phyloP scores from a whole-genome alignment of 2,888 invertebrate genomes.

The Scaptomyza caliginosa region DNA sequence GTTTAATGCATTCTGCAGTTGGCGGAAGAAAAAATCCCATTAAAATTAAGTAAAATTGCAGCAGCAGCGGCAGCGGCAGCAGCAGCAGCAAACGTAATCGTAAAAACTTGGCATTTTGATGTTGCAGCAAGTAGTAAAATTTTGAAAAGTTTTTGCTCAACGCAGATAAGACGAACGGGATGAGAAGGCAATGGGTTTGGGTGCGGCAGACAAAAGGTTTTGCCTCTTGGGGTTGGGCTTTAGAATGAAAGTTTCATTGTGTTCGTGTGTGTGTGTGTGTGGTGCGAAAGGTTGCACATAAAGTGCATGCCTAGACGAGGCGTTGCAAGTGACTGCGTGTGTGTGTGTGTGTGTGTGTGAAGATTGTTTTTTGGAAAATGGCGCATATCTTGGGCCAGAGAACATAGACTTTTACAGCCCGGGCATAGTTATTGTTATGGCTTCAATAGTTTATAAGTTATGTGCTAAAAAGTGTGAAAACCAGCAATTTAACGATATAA shows the following conservation, averaged over 20 bases:
- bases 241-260: constrained; percentile 23
- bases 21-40: constrained; percentile 77
- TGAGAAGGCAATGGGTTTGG: background rate
- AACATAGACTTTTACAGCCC: constrained; percentile 59
- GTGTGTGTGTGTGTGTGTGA: constrained; percentile 29
- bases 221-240: constrained; percentile 42
- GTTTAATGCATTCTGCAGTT: constrained; percentile 77
- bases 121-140: constrained; percentile 75
- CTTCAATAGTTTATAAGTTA: constrained; percentile 54
- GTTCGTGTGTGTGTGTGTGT: background rate
- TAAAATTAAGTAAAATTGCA: constrained; percentile 82
- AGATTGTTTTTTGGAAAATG: constrained; percentile 43
- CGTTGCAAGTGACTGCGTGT: constrained; percentile 35
- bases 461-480: constrained; percentile 58
- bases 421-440: constrained; percentile 57
- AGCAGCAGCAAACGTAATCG: constrained; percentile 57
- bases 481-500: constrained; percentile 53
- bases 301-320: constrained; percentile 56
- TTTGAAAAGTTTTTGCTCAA: constrained; percentile 72
- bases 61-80: constrained; percentile 53
- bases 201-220: constrained; percentile 66
- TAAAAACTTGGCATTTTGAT: constrained; percentile 78
- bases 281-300: constrained; percentile 66
- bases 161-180: constrained; percentile 59
- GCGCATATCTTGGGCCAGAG: constrained; percentile 46